These are phyloP conservation scores for Heliconius congener DNA, from an alignment of 1,140 invertebrate species.

Conservation along the genomic window DNA sequence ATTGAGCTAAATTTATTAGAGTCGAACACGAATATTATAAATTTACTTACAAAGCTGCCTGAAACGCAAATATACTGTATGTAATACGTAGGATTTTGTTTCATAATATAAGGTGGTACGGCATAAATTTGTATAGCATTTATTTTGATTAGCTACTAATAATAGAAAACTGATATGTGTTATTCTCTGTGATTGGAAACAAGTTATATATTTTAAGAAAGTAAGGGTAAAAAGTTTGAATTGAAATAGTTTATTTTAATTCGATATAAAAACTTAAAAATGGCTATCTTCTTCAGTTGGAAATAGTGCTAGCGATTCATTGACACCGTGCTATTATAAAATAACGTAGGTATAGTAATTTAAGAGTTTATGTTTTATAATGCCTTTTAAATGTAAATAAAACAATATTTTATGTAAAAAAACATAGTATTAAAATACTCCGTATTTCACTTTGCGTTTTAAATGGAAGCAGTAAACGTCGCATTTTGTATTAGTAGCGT, in stretches of 20 bases:
- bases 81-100: not conserved
- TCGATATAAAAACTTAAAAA: not conserved
- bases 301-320: not conserved
- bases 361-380: no score
- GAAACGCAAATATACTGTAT: not conserved
- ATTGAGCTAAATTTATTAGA: not conserved
- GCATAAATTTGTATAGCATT: not conserved
- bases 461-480: no score
- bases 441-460: no score
- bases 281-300: not conserved
- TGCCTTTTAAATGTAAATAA: no score
- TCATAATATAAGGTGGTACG: not conserved
- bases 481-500: no score
- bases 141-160: not conserved
- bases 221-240: not conserved
- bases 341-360: no score
- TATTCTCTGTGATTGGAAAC: not conserved
- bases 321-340: no score
- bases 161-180: not conserved
- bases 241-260: not conserved
- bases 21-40: conserved; percentile 2
- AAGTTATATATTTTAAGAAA: not conserved
- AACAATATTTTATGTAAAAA: no score
- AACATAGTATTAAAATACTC: no score
- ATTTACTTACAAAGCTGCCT: conserved; percentile 8